Base-by-base conservation (phyloP, 2,113 vertebrate genomes). In the Anguilla rostrata region DNA sequence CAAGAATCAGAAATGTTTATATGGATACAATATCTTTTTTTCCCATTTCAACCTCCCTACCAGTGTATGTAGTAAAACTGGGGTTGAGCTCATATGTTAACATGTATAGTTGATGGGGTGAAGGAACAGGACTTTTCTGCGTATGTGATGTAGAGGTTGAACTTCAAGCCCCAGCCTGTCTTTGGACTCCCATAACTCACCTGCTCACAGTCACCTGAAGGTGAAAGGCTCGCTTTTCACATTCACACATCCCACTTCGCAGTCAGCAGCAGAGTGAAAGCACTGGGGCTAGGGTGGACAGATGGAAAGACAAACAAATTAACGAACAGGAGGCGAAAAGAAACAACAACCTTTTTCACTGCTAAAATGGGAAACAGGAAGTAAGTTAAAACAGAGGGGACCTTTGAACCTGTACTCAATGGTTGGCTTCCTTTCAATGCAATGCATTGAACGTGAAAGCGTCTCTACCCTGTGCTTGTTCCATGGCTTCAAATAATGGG, bases 321-420 rank as follows among this genome's bases (percentile, higher is more conserved):
- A 75, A 75, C 86, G 85, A 88, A 83, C 88, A 86, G 87, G 39
- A 92, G 92, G 93, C 92, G 93, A 93, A 93, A 94, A 94, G 91
- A 91, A 92, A 92, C 92, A 94, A 94, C 34, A 91, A 93, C 88
- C 89, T 91, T 85, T 39, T 87, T 87, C 78, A 87, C 22, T 20
- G 93, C 93, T 94, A 95, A 94, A 96, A 96, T 94, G 94, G 92
- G 93, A 96, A 95, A 96, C 93, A 96, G 97, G 97, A 98, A 98
- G 96, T 63, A 85, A 89, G 94, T 97, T 96, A 98, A 97, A 98
- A 98, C 98, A 96, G 97, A 96, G 93, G 95, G 91, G 95, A 96
- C 96, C 97, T 98, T 95, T 98, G 97, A 97, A 97, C 96, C 96
- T 91, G 88, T 92, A 92, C 92, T 91, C 93, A 92, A 93, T 91